A percentile compares a stretch with the other conserved stretches of the same genome.
Evolutionary conservation across 2,888 invertebrate genomes (phyloP).

Genomic region (Drosophila niveifrons): DNA sequence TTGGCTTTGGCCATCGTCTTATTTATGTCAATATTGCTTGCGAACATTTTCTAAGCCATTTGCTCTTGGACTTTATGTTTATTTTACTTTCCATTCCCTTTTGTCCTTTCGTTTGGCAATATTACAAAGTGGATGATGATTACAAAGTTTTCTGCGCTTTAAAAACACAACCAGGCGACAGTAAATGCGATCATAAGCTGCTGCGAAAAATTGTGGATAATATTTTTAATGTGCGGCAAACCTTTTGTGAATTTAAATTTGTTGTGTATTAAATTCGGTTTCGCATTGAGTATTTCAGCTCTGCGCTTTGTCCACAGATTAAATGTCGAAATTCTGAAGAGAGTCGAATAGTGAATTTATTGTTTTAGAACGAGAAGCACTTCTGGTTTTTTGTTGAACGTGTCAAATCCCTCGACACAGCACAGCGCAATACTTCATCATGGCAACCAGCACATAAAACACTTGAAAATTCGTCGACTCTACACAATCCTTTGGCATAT

Average conservation of each 20-base stretch:
- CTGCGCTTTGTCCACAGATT: constrained; percentile 9
- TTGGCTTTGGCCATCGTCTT: constrained; percentile 49
- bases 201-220: constrained; percentile 20
- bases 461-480: constrained; percentile 30
- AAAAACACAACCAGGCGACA: constrained; percentile 21
- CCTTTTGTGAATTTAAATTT: not conserved
- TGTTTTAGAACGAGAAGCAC: constrained; percentile 5
- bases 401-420: constrained; percentile 42
- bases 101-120: constrained; percentile 27
- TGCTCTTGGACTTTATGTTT: constrained; percentile 68
- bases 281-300: not conserved
- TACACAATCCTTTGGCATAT: constrained; percentile 47
- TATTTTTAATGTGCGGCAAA: constrained; percentile 2
- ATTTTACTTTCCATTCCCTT: constrained; percentile 28
- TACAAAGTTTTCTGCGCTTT: constrained; percentile 39
- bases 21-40: constrained; percentile 73
- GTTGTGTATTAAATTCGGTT: not conserved
- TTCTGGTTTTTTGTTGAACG: constrained; percentile 26
- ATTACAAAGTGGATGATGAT: constrained; percentile 67
- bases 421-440: constrained; percentile 28
- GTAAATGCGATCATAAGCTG: constrained; percentile 36
- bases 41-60: constrained; percentile 76
- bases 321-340: not conserved
- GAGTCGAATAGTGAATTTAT: constrained; percentile 15
- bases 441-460: constrained; percentile 25